Evolutionary conservation across 2,113 vertebrate genomes (phyloP).

Genomic region (Nesogale talazaci): DNA sequence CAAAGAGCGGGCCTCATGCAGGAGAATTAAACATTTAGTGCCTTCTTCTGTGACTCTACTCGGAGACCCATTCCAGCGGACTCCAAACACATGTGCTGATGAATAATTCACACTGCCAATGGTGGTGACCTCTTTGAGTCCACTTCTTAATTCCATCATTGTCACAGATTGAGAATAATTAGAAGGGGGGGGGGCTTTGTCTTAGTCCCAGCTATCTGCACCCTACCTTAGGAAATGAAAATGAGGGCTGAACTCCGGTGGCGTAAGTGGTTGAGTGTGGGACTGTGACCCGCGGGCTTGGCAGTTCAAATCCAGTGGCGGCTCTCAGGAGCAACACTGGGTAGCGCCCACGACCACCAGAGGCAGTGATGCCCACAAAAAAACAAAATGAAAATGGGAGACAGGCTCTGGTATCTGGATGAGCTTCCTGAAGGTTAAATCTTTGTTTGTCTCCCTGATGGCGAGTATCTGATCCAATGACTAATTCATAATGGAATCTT

Average conservation of each 20-base stretch:
- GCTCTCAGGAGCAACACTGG: too few relatives aligned
- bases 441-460: neutral
- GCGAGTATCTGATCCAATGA: neutral
- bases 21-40: conserved; percentile 26
- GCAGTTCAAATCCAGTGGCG: too few relatives aligned
- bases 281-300: too few relatives aligned
- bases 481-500: neutral
- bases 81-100: neutral
- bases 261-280: too few relatives aligned
- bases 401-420: neutral
- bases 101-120: conserved; percentile 4
- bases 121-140: neutral
- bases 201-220: neutral
- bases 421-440: neutral
- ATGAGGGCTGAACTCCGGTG: too few relatives aligned
- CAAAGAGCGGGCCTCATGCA: neutral
- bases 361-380: too few relatives aligned
- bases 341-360: too few relatives aligned
- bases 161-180: neutral
- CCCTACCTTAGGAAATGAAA: neutral
- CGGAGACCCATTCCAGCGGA: neutral
- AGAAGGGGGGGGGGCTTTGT: neutral
- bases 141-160: neutral
- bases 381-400: neutral
- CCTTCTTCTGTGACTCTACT: neutral